phyloP scores from a whole-genome alignment of 2,797 vertebrate species.

The Enteromius fasciolatus region DNA sequence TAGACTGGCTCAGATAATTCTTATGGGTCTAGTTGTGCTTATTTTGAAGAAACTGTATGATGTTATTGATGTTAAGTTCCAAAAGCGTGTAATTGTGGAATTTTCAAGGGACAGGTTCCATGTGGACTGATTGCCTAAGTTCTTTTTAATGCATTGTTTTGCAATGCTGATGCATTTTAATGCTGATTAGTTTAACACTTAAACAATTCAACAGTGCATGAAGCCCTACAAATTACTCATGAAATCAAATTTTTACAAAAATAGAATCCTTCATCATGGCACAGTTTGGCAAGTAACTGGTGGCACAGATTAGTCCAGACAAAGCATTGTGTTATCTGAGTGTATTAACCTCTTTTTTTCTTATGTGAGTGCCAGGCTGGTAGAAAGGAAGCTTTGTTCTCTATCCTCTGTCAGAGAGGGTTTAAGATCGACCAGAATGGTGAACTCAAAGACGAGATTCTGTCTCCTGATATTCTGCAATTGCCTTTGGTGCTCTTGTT shows the following conservation, averaged over 20 bases:
- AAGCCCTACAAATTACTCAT: neutral
- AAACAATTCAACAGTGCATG: neutral
- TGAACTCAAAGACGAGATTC: conserved; percentile 24
- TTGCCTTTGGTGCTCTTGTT: conserved; percentile 7
- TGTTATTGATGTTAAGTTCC: neutral
- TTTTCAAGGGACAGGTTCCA: neutral
- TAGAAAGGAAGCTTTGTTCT: conserved; percentile 49
- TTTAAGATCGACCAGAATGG: conserved; percentile 33
- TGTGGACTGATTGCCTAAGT: neutral
- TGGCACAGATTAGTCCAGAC: conserved; percentile 27
- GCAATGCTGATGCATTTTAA: neutral
- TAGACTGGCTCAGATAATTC: neutral
- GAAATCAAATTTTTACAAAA: neutral
- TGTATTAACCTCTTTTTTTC: conserved; percentile 14
- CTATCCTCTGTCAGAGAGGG: conserved; percentile 21
- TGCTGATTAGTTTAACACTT: neutral
- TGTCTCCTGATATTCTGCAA: conserved; percentile 24
- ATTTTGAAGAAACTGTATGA: neutral
- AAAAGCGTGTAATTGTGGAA: neutral
- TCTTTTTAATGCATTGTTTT: neutral
- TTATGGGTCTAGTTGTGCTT: neutral
- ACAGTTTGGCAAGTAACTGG: neutral
- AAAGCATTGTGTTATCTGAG: conserved; percentile 27
- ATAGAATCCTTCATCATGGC: neutral
- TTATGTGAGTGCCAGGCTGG: conserved; percentile 1